Evolutionary conservation across 1,140 invertebrate species (phyloP).

Genomic region (Calephelis nemesis): DNA sequence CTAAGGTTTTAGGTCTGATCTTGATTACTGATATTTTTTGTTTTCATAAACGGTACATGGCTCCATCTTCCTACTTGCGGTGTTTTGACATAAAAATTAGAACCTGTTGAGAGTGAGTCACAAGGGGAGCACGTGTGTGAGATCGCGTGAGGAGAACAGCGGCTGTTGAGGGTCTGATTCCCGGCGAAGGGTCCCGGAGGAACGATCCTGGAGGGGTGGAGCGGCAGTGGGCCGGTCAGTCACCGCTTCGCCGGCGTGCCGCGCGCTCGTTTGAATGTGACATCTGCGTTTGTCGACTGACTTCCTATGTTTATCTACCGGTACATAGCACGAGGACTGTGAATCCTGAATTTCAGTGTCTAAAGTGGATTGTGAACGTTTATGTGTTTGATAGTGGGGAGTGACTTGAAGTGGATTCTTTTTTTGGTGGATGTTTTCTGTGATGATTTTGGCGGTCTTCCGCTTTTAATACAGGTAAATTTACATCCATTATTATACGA

Average conservation of each 20-base stretch:
- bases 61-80: conserved; percentile 14
- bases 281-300: conserved; percentile 25
- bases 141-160: conserved; percentile 50
- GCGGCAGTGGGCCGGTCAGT: conserved; percentile 75
- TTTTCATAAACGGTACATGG: too few relatives aligned
- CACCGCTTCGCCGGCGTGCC: conserved; percentile 69
- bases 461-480: conserved; percentile 50
- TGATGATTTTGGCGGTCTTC: conserved; percentile 37
- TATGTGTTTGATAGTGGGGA: conserved; percentile 59
- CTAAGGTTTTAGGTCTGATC: too few relatives aligned
- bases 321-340: conserved; percentile 46
- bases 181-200: conserved; percentile 71
- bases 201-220: conserved; percentile 66
- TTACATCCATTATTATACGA: too few relatives aligned
- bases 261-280: conserved; percentile 53
- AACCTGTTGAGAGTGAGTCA: conserved; percentile 54
- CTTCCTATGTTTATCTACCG: conserved; percentile 54
- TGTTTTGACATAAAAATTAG: conserved; percentile 2
- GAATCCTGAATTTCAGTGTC: conserved; percentile 49
- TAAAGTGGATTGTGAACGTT: conserved; percentile 67
- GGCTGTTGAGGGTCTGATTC: conserved; percentile 56
- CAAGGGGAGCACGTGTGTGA: conserved; percentile 46
- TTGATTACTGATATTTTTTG: too few relatives aligned
- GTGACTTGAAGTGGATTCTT: conserved; percentile 63
- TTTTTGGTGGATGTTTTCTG: conserved; percentile 49